These are phyloP conservation scores for Acanthosepion lycidas DNA, from an alignment of 2,888 invertebrate genomes.

Conservation along the genomic window DNA sequence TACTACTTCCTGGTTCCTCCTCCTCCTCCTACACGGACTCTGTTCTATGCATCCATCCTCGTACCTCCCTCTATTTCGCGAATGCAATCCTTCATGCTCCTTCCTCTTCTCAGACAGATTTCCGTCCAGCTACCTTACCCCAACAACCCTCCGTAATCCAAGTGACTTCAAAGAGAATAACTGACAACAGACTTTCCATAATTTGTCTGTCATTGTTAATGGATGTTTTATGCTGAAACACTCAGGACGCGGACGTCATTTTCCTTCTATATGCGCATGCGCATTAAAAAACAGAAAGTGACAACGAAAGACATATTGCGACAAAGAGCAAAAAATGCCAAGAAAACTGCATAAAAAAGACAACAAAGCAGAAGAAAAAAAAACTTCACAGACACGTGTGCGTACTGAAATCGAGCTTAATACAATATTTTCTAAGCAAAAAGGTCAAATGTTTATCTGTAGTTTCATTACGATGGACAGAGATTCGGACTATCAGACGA, in stretches of 20 bases:
- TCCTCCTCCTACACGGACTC: too few relatives aligned
- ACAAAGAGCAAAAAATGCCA: background rate
- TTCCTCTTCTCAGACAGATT: background rate
- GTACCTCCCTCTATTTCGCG: rapidly evolving
- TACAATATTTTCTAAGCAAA: background rate
- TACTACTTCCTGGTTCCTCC: too few relatives aligned
- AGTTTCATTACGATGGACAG: too few relatives aligned
- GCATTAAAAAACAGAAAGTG: background rate
- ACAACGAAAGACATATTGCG: background rate
- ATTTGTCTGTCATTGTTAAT: background rate
- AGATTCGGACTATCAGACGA: too few relatives aligned
- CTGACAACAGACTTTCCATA: conserved; percentile 8
- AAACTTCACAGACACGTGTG: background rate
- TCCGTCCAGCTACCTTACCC: background rate
- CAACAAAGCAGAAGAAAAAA: background rate
- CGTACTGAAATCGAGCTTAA: background rate
- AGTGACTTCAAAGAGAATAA: background rate
- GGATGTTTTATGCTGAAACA: background rate
- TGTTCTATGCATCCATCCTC: background rate
- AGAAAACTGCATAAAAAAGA: too few relatives aligned
- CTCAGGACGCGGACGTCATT: background rate
- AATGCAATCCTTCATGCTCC: background rate
- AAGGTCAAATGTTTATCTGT: too few relatives aligned
- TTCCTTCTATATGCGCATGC: background rate
- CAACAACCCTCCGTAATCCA: background rate